phyloP scores from a whole-genome alignment of 2,797 vertebrate species.

The Myotis pilosus region DNA sequence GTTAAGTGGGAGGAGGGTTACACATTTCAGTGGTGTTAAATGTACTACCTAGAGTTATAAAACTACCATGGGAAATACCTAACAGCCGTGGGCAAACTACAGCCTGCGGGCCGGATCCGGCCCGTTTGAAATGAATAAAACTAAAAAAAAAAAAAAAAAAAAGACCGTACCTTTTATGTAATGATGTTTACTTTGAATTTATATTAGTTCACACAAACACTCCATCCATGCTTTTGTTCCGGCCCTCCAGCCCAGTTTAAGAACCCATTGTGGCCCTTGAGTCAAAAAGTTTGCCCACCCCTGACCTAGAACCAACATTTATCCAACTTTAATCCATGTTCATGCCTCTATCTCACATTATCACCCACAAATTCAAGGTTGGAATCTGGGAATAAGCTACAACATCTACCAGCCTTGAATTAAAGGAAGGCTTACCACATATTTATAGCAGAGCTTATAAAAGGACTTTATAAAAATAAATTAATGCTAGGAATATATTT shows the following conservation, averaged over 20 bases:
- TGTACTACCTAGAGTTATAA: neutral
- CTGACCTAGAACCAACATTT: neutral
- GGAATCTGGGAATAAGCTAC: neutral
- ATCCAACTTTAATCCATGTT: neutral
- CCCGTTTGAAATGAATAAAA: too few relatives aligned
- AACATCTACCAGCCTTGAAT: neutral
- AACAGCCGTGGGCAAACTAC: too few relatives aligned
- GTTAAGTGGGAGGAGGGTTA: neutral
- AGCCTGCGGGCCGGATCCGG: too few relatives aligned
- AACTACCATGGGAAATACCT: neutral
- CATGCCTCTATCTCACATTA: neutral
- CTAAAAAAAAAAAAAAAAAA: too few relatives aligned
- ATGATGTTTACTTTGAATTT: too few relatives aligned
- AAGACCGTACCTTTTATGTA: too few relatives aligned
- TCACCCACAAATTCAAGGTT: neutral
- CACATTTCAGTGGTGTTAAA: conserved; percentile 3
- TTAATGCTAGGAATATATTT: neutral
- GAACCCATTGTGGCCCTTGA: too few relatives aligned
- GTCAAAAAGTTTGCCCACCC: too few relatives aligned
- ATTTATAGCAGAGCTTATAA: conserved; percentile 3
- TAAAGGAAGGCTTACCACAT: conserved; percentile 8
- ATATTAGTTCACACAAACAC: too few relatives aligned
- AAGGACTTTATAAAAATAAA: conserved; percentile 40
- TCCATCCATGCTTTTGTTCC: too few relatives aligned
- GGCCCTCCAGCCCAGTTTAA: too few relatives aligned